Base-by-base conservation (phyloP, 2,797 vertebrate species). In the Peromyscus nudipes region DNA sequence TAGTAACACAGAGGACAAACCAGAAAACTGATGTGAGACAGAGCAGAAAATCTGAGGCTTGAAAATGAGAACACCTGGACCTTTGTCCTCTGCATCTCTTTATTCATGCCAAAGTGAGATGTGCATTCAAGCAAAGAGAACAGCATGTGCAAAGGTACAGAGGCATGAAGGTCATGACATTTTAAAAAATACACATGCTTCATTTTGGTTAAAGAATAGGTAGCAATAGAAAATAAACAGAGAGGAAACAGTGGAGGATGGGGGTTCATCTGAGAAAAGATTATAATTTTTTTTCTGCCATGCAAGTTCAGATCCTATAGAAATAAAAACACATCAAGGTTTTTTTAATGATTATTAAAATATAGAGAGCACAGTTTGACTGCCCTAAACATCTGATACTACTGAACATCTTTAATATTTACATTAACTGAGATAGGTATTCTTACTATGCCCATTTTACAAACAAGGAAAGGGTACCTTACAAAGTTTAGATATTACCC, bases 101-200 rank as follows among this genome's bases (percentile, higher is more conserved):
- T 31, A 40, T 27, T 84, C 43, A 19, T 21, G 64, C 40, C 86
- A 80, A 80, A 57, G 46, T 80, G 46, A 77, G 31, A 37, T 69
- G 87, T 52, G 79, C 85, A 62, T 29, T 75, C 91, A 85, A 84
- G 91, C 62, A 92, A 79, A 91, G 40, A 67, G 21, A 92, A 31
- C 62, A 55, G 25, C 34, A 79, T 16, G 37, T 92, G 91, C 62
- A 79, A 79, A 91, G 34, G 86, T 71, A 80, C 87, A 80, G 82
- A 92, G 87, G 60, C 87, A 64, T 80, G 90, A 96, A 95, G 88
- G 92, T 75, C 92, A 84, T 43, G 49, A 80, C 40, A 62, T 92
- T 89, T 37, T 89, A 55, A 80, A 92, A 85, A 89, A 76, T 27
- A 25, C 23, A 11, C 52, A 29, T 71, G 65, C 23, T 89, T 89